A percentile compares a stretch with the other conserved stretches of the same genome.
Evolutionary conservation across 2,888 invertebrate genomes (phyloP).

Genomic region (Macroteleia sp.): DNA sequence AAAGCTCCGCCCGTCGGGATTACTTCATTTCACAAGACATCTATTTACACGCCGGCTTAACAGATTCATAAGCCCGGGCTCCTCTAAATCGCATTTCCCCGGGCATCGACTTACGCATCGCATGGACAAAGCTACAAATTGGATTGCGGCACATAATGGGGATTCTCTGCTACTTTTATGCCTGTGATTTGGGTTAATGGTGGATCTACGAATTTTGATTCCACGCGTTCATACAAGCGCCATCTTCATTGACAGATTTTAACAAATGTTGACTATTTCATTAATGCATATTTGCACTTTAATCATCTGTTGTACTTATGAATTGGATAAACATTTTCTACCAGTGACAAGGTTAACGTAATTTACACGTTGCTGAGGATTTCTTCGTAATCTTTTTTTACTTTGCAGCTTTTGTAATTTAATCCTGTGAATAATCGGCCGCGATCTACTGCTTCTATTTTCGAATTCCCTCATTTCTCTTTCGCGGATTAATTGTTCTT

Average conservation of each 20-base stretch:
- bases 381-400: background rate
- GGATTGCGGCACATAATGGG: conserved; percentile 50
- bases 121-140: conserved; percentile 58
- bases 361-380: conserved; percentile 18
- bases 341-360: conserved; percentile 24
- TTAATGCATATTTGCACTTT: conserved; percentile 31
- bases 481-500: conserved; percentile 19
- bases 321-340: conserved; percentile 23
- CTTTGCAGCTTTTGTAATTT: conserved; percentile 8
- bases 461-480: background rate
- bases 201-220: conserved; percentile 30
- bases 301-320: conserved; percentile 36
- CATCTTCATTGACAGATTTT: too few relatives aligned
- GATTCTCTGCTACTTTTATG: conserved; percentile 41
- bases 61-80: conserved; percentile 56
- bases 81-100: conserved; percentile 52
- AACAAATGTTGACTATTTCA: too few relatives aligned
- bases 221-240: too few relatives aligned
- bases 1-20: conserved; percentile 52
- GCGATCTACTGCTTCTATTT: conserved; percentile 12
- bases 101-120: conserved; percentile 52
- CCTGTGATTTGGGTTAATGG: conserved; percentile 44
- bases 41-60: conserved; percentile 62
- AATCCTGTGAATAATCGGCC: conserved; percentile 37
- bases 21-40: conserved; percentile 63